Base-by-base conservation (phyloP, 1,140 invertebrate species). In the Drosophila triauraria region DNA sequence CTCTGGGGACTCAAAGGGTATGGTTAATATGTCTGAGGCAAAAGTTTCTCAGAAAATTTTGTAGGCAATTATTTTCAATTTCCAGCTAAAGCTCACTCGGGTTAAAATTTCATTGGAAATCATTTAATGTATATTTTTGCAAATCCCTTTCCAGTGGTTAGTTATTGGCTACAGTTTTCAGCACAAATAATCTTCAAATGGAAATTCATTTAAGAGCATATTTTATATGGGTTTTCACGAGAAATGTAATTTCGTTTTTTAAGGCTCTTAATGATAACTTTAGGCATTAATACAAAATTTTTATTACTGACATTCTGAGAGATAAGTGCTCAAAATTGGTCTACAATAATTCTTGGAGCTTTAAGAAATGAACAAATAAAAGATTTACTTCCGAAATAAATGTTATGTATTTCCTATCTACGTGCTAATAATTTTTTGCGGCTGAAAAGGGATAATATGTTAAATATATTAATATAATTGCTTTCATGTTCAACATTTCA, bases 61-160 rank as follows among this genome's bases (percentile, higher is more conserved):
- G 15, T 25, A 8, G 15, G 15, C 10, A 17, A 20, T 40, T 42
- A 20, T 30, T 20, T 35, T 12, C 6, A 32, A 20, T 42, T 17
- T 54, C 4, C 32, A 54, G 32, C 32, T 23, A 23, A 54, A 4
- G 12, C 32, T 13, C 0, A 9, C 12, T 42, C 10, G 8, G 17
- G 15, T 15, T 57, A 25, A 7, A 25, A 17, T 57, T 57, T 57
- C 20, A 12, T 25, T 12, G 35, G 23, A 57, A 57, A 57, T 57
- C 15, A 43, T 25, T 42, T 10, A 57, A 56, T 7, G 20, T n/a
- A n/a, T n/a, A n/a, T 9, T 23, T 38, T 17, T 3, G 20, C 4
- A 35, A 56, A 56, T 20, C 6, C 8, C 53, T 15, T 56, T 12
- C 15, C 12, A 8, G 8, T 20, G 35, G 20, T 40, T 40, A 23